Evolutionary conservation across 2,113 vertebrate genomes (phyloP).

Genomic region (Chaenogobius annularis): DNA sequence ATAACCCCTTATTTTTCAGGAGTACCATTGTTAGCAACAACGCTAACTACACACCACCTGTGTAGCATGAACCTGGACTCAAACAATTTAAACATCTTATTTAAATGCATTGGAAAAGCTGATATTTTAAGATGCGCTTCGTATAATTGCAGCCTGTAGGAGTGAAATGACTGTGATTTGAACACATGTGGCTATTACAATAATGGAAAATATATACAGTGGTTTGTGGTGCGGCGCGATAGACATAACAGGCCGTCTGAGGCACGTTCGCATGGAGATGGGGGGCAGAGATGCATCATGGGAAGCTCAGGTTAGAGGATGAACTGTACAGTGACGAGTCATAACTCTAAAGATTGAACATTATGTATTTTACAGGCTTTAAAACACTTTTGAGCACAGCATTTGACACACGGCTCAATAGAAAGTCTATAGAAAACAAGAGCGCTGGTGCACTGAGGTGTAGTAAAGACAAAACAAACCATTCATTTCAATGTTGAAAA

Average conservation of each 20-base stretch:
- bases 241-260: constrained; percentile 5
- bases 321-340: neutral
- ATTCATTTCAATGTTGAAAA: too few relatives aligned
- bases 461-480: too few relatives aligned
- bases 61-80: neutral
- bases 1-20: neutral
- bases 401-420: too few relatives aligned
- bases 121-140: neutral
- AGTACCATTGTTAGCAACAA: neutral
- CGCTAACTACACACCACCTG: neutral
- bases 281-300: neutral
- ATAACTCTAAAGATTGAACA: neutral
- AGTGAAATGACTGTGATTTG: constrained; percentile 1
- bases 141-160: neutral
- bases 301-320: neutral
- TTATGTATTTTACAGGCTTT: neutral
- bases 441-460: too few relatives aligned
- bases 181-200: neutral
- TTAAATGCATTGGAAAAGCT: neutral
- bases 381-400: neutral
- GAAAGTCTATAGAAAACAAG: neutral
- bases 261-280: neutral
- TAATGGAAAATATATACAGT: constrained; percentile 9
- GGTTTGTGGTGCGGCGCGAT: constrained; percentile 1
- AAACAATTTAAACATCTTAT: neutral